phyloP scores from a whole-genome alignment of 2,113 vertebrate genomes.

The Suncus etruscus region DNA sequence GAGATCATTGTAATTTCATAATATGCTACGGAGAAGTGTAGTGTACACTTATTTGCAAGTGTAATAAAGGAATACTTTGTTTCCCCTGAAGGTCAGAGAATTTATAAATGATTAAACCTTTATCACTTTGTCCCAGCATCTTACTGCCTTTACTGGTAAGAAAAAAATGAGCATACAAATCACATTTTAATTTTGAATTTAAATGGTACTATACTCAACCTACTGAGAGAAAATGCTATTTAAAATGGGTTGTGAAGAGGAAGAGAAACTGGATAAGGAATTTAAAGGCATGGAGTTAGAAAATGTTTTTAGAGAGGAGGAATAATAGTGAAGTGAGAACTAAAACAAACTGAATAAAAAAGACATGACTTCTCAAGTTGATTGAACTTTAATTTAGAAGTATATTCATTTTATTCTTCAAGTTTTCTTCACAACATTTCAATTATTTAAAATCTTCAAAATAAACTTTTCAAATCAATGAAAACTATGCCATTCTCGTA shows the following conservation, averaged over 20 bases:
- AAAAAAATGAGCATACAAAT: slow-evolving; percentile 11
- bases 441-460: slow-evolving; percentile 24
- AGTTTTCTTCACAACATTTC: not conserved
- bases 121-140: slow-evolving; percentile 26
- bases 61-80: not conserved
- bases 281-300: not conserved
- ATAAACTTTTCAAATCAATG: not conserved
- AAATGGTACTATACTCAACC: not conserved
- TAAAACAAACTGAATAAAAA: not conserved
- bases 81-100: slow-evolving; percentile 22
- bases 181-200: slow-evolving; percentile 37
- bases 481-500: not conserved
- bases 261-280: not conserved
- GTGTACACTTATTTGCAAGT: not conserved
- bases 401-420: not conserved
- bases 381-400: not conserved
- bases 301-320: not conserved
- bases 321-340: not conserved
- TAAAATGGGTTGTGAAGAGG: not conserved
- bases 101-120: slow-evolving; percentile 45
- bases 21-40: not conserved
- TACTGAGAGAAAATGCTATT: not conserved
- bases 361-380: not conserved
- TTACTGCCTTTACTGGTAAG: slow-evolving; percentile 38
- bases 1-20: not conserved